Evolutionary conservation across 2,113 vertebrate species (phyloP).

Genomic region (Bubo scandiacus): DNA sequence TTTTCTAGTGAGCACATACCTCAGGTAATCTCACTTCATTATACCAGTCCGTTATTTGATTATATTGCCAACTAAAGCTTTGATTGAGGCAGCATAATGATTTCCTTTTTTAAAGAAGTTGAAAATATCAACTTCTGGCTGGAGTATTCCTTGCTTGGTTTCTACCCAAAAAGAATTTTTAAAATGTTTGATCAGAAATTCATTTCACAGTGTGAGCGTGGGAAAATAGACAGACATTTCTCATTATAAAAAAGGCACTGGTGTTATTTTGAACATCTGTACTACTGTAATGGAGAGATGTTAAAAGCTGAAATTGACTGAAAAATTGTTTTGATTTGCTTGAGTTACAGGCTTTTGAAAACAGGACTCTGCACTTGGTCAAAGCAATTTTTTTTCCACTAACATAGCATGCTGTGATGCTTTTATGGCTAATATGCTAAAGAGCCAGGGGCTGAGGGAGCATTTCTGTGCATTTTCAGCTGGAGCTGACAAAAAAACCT

Average conservation of each 20-base stretch:
- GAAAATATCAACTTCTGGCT: neutral
- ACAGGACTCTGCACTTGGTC: neutral
- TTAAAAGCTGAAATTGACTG: constrained; percentile 15
- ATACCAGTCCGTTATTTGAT: neutral
- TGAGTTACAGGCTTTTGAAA: neutral
- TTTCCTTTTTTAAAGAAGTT: neutral
- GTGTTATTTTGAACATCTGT: neutral
- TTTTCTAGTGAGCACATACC: neutral
- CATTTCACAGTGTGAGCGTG: neutral
- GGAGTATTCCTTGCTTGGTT: neutral
- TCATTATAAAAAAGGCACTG: neutral
- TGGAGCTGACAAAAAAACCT: neutral
- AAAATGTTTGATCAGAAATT: neutral
- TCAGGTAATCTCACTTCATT: neutral
- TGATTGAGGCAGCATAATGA: neutral
- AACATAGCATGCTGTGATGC: neutral
- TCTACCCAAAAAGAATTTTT: neutral
- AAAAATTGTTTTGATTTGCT: constrained; percentile 4
- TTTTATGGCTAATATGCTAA: neutral
- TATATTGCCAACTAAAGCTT: neutral
- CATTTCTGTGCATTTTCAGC: neutral
- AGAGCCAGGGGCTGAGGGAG: neutral
- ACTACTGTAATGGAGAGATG: neutral
- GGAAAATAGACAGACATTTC: neutral
- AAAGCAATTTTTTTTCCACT: neutral